Evolutionary conservation across 2,888 invertebrate genomes (phyloP).

Genomic region (Molorchus minor): DNA sequence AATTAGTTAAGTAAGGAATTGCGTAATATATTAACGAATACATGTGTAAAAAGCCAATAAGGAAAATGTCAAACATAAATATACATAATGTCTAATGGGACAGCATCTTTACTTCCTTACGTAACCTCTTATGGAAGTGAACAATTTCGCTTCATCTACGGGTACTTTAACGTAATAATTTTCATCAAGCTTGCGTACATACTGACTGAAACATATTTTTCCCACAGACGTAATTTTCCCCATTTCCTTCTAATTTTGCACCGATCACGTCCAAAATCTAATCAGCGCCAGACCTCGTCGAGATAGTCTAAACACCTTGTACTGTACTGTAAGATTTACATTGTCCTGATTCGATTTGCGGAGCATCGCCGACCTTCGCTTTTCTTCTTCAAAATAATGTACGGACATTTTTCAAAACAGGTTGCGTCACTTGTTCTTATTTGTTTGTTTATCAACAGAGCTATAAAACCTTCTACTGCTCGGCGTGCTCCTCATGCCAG

Average conservation of each 20-base stretch:
- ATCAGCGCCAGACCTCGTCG: not conserved
- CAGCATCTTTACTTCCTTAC: not conserved
- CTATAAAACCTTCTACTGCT: not conserved
- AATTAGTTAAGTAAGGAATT: not conserved
- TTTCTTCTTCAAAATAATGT: not conserved
- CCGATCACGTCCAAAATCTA: no score
- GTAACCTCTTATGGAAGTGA: not conserved
- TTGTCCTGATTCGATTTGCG: no score
- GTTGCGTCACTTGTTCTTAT: no score
- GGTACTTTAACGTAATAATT: not conserved
- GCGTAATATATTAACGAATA: no score
- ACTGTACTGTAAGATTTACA: not conserved
- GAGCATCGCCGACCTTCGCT: not conserved
- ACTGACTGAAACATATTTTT: not conserved
- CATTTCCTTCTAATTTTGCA: no score
- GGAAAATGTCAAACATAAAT: not conserved
- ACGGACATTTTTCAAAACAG: not conserved
- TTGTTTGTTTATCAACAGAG: not conserved
- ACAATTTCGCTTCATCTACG: not conserved
- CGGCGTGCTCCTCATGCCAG: no score
- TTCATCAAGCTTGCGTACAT: not conserved
- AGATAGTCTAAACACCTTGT: not conserved
- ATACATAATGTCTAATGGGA: constrained; percentile 5
- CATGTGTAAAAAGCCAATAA: not conserved
- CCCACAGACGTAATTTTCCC: not conserved